Conservation (phyloP, 2,113 vertebrate species). For the Catharus bicknelli region DNA sequence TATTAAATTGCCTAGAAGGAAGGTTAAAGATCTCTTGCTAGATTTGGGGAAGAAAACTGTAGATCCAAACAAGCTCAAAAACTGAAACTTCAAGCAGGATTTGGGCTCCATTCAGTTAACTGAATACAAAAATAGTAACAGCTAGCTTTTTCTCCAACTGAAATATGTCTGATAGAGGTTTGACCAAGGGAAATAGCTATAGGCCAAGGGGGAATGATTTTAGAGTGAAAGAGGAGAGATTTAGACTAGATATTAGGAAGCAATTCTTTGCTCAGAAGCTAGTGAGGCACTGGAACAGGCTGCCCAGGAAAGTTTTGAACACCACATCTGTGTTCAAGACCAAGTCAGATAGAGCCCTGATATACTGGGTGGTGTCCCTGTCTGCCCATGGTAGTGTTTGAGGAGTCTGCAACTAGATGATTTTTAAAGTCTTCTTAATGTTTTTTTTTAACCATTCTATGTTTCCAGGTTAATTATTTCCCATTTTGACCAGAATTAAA, state of each 20-base stretch:
- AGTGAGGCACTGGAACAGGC: neutral
- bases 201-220: neutral
- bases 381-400: neutral
- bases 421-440: neutral
- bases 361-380: neutral
- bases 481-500: neutral
- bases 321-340: too few species aligned
- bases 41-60: neutral
- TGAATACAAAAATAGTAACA: neutral
- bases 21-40: neutral
- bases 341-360: accelerated
- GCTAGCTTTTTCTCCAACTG: neutral
- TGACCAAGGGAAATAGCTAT: neutral
- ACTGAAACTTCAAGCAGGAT: neutral
- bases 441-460: neutral
- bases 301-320: neutral
- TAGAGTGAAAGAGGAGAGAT: neutral
- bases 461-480: neutral
- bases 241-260: neutral
- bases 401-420: too few species aligned
- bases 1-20: neutral
- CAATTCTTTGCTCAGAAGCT: neutral
- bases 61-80: neutral
- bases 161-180: neutral
- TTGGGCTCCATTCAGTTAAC: neutral